Percentiles rank a stretch among this genome's conserved stretches.
Conservation (phyloP, 2,113 vertebrate genomes). For the Antigone vipio region DNA sequence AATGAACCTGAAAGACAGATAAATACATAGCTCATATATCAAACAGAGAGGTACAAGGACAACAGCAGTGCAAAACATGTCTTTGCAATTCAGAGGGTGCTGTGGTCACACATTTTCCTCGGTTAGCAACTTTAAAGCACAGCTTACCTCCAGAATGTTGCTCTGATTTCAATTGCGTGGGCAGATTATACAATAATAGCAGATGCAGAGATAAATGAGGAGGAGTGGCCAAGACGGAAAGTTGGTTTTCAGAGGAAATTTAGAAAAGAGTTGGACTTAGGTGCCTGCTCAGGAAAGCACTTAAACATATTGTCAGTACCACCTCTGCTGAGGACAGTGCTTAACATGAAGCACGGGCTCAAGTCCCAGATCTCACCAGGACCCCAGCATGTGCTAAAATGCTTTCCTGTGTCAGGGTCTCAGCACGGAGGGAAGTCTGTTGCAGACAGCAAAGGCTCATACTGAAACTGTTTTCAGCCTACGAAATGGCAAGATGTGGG, state of each 20-base stretch:
- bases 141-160: slow-evolving; percentile 14
- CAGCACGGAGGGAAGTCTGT: neutral
- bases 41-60: slow-evolving; percentile 12
- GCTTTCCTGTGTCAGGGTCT: neutral
- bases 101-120: neutral
- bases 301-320: neutral
- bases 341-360: neutral
- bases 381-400: neutral
- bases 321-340: neutral
- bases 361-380: neutral
- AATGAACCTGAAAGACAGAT: slow-evolving; percentile 86
- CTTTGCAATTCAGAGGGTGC: slow-evolving; percentile 3
- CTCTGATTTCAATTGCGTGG: neutral
- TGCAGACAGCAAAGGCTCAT: neutral
- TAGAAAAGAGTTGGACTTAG: neutral
- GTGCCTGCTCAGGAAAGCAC: neutral
- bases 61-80: neutral
- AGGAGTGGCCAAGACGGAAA: neutral
- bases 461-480: neutral
- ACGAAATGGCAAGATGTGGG: neutral
- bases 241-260: neutral
- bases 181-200: neutral
- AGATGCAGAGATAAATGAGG: neutral
- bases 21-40: slow-evolving; percentile 31
- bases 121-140: neutral